Conservation (phyloP, 2,113 vertebrate genomes). For the Mus musculus region DNA sequence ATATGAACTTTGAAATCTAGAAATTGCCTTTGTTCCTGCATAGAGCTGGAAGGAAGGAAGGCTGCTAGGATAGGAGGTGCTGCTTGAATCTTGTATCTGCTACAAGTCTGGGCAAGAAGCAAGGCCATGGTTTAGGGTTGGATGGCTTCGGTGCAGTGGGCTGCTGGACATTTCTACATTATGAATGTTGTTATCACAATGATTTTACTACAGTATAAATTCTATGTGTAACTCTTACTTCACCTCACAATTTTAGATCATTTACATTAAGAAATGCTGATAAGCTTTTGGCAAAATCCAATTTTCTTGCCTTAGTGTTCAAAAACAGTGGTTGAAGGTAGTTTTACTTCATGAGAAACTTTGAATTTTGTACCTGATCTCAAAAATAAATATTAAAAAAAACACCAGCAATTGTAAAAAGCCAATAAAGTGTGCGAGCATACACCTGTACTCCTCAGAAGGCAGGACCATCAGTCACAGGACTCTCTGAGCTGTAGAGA, state of each 20-base stretch:
- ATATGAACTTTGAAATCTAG: not conserved
- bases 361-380: not conserved
- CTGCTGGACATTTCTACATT: not conserved
- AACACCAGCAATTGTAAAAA: not conserved
- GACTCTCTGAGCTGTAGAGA: not conserved
- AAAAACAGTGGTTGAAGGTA: not conserved
- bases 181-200: not conserved
- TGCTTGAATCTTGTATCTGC: not conserved
- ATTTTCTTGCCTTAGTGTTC: not conserved
- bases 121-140: not conserved
- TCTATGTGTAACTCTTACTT: not conserved
- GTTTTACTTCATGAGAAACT: conserved; percentile 1
- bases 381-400: not conserved
- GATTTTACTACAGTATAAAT: not conserved
- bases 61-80: not conserved
- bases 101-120: not conserved
- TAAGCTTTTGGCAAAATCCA: conserved; percentile 15
- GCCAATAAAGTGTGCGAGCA: not conserved
- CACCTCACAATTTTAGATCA: not conserved
- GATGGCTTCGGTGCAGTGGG: not conserved
- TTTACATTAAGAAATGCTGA: conserved; percentile 22
- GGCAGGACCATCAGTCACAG: not conserved
- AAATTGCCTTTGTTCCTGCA: not conserved
- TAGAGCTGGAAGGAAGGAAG: not conserved
- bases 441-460: not conserved